These are phyloP conservation scores for Haliclona indistincta DNA, from an alignment of 37 sponge, comb jelly and placozoan species.

Conservation along the genomic window DNA sequence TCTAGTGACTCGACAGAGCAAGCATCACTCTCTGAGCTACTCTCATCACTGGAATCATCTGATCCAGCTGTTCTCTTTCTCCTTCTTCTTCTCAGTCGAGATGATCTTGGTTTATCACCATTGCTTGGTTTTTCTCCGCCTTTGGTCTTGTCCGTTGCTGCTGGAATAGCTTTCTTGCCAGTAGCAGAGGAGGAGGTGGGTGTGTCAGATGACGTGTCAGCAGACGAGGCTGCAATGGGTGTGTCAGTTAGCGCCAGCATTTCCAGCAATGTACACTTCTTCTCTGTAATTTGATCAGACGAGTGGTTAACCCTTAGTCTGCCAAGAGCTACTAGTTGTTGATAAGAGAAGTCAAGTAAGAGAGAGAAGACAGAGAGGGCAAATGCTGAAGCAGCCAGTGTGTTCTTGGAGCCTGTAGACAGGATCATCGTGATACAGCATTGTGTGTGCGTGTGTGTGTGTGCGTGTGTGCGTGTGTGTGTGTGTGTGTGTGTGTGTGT, in stretches of 20 bases:
- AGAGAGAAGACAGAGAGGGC: constrained; percentile 79
- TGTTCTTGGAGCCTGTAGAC: constrained; percentile 68
- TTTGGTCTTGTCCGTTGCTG: neutral
- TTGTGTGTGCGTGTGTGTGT: neutral
- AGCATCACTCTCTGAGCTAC: no score
- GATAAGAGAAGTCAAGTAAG: constrained; percentile 15
- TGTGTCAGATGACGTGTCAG: neutral
- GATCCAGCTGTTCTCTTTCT: neutral
- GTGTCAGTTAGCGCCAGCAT: neutral
- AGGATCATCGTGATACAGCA: neutral
- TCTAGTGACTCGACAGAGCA: no score
- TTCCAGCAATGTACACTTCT: neutral
- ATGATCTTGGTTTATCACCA: neutral
- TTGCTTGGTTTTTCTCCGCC: no score
- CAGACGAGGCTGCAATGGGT: neutral
- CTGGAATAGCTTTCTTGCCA: neutral
- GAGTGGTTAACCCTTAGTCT: neutral
- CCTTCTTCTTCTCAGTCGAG: neutral
- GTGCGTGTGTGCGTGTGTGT: neutral
- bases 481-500: neutral
- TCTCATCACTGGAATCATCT: neutral
- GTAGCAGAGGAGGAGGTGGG: neutral
- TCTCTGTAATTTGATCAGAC: no score
- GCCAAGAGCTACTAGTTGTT: neutral
- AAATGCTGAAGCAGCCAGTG: constrained; percentile 65